Evolutionary conservation across 2,113 vertebrate species (phyloP), one percentile per base, ranked within the genome.

Genomic region (Tragelaphus strepsiceros): DNA sequence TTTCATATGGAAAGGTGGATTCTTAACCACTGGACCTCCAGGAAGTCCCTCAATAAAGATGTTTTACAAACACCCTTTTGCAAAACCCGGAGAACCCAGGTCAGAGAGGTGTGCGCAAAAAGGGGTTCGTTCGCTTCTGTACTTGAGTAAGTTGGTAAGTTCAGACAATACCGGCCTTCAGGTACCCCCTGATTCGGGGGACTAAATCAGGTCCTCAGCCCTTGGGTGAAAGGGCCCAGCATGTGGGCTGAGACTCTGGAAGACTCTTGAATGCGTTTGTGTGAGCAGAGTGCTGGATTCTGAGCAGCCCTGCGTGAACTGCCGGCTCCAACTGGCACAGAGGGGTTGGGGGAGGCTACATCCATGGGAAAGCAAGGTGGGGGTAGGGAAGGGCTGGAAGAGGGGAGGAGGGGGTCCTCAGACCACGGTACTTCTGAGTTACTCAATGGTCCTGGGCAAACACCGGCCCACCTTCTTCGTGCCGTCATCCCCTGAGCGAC

Each of bases 201-300:
- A 46, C 59, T 35, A 9, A 61, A 28, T 7, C 53, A 35, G 46
- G 71, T 17, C 32, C 2, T 78, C 46, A 30, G 78, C 5, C 1
- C 10, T 8, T 16, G 6, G 59, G 22, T 26, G 5, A 30, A 81
- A 64, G 9, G 4, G 5, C 30, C 24, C n/a, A 61, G 4, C 26
- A 17, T 1, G 1, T 0, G 2, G 53, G 49, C 67, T 61, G 19
- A 71, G 74, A 6, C 7, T 19, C 2, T 2, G 9, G 67, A 19
- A 21, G 87, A n/a, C 8, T 35, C 17, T 32, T 39, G 85, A 85
- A n/a, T 2, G 30, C 14, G 51, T 51, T 32, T 35, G 16, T 53
- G 77, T 11, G 10, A 49, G 62, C 13, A 5, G 17, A 28, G 24
- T 4, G 21, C 2, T 11, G 21, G 62, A 19, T 39, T 24, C 24